phyloP scores from a whole-genome alignment of 2,888 invertebrate species.

The Hermaeophaga mercurialis region DNA sequence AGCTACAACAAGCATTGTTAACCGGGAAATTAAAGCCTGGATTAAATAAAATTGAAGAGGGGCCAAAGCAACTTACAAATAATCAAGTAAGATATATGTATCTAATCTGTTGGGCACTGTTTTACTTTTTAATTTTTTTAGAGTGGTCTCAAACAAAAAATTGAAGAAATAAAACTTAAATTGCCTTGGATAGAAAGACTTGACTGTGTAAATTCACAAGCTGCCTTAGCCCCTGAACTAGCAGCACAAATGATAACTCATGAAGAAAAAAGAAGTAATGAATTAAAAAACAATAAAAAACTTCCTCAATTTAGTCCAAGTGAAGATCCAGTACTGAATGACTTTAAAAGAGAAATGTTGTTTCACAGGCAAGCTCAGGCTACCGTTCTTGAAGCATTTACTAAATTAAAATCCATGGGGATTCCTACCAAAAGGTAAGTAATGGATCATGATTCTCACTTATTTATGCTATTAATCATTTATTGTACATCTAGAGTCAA shows the following conservation, averaged over 20 bases:
- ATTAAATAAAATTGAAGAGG: conserved; percentile 70
- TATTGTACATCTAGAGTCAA: not conserved
- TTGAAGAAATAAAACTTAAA: conserved; percentile 71
- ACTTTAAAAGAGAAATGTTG: conserved; percentile 88
- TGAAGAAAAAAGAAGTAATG: conserved; percentile 69
- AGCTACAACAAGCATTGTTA: conserved; percentile 91
- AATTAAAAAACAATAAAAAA: conserved; percentile 73
- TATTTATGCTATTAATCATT: not conserved
- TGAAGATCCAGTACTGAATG: conserved; percentile 83
- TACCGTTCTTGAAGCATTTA: conserved; percentile 79
- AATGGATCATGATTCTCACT: not conserved
- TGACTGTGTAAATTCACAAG: conserved; percentile 77
- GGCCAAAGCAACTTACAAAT: conserved; percentile 68
- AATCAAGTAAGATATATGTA: conserved; percentile 69
- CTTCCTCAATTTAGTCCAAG: conserved; percentile 66
- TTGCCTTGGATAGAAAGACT: conserved; percentile 87
- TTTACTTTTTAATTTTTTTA: conserved; percentile 47
- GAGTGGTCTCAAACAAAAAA: conserved; percentile 70
- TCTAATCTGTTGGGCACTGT: conserved; percentile 35
- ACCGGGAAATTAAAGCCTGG: conserved; percentile 87
- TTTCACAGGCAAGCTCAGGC: conserved; percentile 89
- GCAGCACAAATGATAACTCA: conserved; percentile 78
- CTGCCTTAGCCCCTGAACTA: conserved; percentile 84
- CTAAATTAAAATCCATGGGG: conserved; percentile 74
- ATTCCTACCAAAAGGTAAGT: conserved; percentile 68